Conservation (phyloP, 2,797 vertebrate species). For the Cyprinella venusta region DNA sequence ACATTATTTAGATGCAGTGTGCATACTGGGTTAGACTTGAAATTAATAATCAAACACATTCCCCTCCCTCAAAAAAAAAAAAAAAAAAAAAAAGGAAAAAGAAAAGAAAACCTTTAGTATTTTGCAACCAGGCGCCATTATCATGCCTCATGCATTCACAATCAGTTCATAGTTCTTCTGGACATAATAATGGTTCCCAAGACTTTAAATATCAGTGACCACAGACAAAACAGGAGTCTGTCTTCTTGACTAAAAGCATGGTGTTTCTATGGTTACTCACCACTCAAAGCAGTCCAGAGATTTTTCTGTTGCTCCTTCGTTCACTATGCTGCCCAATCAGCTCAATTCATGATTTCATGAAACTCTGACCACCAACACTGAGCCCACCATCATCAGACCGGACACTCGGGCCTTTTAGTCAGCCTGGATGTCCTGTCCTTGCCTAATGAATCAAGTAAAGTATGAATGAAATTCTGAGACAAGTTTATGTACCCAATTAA, state of each 20-base stretch:
- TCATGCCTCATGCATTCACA: neutral
- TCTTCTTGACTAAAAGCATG: constrained; percentile 54
- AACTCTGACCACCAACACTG: constrained; percentile 43
- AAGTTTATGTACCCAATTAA: too few relatives aligned
- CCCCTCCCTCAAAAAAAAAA: too few relatives aligned
- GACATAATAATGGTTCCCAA: constrained; percentile 40
- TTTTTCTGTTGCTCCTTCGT: constrained; percentile 47
- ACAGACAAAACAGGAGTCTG: constrained; percentile 51
- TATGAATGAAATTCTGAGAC: too few relatives aligned
- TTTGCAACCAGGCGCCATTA: neutral
- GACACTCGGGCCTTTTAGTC: neutral
- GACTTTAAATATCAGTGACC: constrained; percentile 48
- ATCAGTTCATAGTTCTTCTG: neutral
- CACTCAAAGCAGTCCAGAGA: constrained; percentile 56
- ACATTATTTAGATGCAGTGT: constrained; percentile 16
- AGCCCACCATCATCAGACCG: neutral
- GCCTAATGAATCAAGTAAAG: too few relatives aligned
- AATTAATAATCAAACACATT: constrained; percentile 23
- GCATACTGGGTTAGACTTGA: neutral
- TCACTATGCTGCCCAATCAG: constrained; percentile 42
- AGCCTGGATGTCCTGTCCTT: neutral
- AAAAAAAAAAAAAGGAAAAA: too few relatives aligned
- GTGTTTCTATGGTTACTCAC: constrained; percentile 65
- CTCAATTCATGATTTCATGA: constrained; percentile 40
- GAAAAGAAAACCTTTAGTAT: neutral